Base-by-base conservation (phyloP, 2,888 invertebrate species). In the Drosophila recens region DNA sequence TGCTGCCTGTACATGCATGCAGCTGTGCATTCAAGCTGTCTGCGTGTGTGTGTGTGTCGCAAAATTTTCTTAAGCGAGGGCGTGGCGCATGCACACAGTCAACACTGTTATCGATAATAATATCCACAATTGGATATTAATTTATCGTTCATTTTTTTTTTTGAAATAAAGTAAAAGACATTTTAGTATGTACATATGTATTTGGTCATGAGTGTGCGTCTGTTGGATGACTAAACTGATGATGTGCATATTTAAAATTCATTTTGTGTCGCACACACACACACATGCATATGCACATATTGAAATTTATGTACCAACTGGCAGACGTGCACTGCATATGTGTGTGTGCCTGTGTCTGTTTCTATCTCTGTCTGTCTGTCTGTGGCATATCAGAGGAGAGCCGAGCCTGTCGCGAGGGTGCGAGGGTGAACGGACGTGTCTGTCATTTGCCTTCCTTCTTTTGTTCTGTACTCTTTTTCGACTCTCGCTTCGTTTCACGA, bases 371-470 rank as follows among this genome's bases (percentile, higher is more conserved):
- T 61, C 13, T 54, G 45, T 43, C 36, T 61, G 17, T 45, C n/a
- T 51, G 36, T 66, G 23, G 64, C 20, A 38, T 33, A 33, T n/a
- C 67, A 75, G 75, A 27, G 80, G 78, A 82, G 75, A 17, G 17
- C 54, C 69, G 75, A 17, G 17, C 54, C 69, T 45, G 20, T 13
- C 43, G 67, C 48, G 69, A 76, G 84, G 81, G 86, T 83, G 83
- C 73, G 72, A 76, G 72, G n/a, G 36, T 6, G 27, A 30, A 40
- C 82, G 79, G 84, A 82, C 84, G 79, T 82, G 82, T 75, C 87
- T 75, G 83, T 84, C 87, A 86, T 77, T 83, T 80, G 78, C 67
- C 77, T 83, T 80, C 72, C 81, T 76, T 67, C 75, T 78, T 73
- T 80, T 72, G 65, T 70, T 61, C 59, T 51, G 42, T 58, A 57